phyloP scores from a whole-genome alignment of 2,113 vertebrate species.

The Diphyllodes magnificus region DNA sequence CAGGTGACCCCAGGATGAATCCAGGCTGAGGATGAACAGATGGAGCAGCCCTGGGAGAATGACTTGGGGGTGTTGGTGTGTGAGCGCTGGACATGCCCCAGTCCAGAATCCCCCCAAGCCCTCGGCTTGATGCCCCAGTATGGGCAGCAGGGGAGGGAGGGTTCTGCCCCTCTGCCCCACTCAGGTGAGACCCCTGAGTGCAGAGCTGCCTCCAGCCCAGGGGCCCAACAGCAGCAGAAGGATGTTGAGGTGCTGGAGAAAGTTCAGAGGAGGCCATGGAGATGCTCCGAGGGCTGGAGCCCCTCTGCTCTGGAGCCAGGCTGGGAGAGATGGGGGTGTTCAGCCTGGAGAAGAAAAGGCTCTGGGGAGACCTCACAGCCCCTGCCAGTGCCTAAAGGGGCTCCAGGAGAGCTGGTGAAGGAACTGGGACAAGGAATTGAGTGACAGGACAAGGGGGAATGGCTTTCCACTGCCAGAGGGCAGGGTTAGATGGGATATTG shows the following conservation, averaged over 20 bases:
- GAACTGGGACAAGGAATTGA: not conserved
- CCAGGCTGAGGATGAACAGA: not conserved
- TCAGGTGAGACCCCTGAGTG: not conserved
- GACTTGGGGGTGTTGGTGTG: not conserved
- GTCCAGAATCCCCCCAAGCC: not conserved
- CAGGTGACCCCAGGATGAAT: not conserved
- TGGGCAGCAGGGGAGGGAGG: not conserved
- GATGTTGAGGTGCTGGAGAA: not conserved
- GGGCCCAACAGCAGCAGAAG: not conserved
- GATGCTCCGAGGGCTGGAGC: not conserved
- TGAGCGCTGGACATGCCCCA: not conserved
- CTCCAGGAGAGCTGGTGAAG: not conserved
- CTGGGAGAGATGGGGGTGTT: not conserved
- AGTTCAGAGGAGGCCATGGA: not conserved
- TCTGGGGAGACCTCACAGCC: not conserved
- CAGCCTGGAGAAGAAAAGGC: not conserved
- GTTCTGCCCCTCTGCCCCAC: not conserved
- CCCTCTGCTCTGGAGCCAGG: not conserved
- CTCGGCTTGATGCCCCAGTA: rapidly evolving
- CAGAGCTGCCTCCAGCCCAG: not conserved
- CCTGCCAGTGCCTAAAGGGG: not conserved
- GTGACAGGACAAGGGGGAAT: not conserved
- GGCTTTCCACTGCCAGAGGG: not conserved
- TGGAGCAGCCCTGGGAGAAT: not conserved
- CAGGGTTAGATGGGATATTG: not conserved